A percentile compares a stretch with the other conserved stretches of the same genome.
Conservation (phyloP, 2,797 vertebrate species). For the Peromyscus melanophrys region DNA sequence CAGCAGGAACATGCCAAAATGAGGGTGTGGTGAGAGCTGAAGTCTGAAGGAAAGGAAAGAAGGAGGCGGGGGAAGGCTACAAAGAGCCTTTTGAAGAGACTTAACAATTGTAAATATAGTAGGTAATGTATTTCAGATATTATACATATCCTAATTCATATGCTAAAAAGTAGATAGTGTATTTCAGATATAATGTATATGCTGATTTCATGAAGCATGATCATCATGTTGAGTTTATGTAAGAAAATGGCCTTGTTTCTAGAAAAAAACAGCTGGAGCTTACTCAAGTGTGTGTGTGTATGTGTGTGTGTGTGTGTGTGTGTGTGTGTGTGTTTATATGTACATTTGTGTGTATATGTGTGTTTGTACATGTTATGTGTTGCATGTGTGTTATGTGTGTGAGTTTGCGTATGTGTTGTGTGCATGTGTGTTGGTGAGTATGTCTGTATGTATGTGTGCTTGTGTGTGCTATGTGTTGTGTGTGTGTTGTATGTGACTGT, state of each 20-base stretch:
- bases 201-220: background rate
- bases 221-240: background rate
- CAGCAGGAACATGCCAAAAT: background rate
- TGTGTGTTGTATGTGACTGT: background rate
- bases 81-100: background rate
- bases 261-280: conserved; percentile 8
- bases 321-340: background rate
- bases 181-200: background rate
- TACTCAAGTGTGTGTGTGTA: background rate
- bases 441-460: background rate
- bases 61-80: background rate
- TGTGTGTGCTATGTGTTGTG: background rate
- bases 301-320: too few relatives aligned
- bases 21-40: background rate
- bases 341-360: background rate
- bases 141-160: background rate
- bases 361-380: background rate
- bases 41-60: background rate
- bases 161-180: background rate
- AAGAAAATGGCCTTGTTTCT: conserved; percentile 29
- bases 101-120: background rate
- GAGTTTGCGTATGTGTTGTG: background rate
- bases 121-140: background rate
- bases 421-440: background rate
- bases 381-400: background rate